A percentile compares a stretch with the other conserved stretches of the same genome.
These are phyloP conservation scores for Acrocephalus arundinaceus DNA, from an alignment of 2,113 vertebrate species.

Conservation along the genomic window DNA sequence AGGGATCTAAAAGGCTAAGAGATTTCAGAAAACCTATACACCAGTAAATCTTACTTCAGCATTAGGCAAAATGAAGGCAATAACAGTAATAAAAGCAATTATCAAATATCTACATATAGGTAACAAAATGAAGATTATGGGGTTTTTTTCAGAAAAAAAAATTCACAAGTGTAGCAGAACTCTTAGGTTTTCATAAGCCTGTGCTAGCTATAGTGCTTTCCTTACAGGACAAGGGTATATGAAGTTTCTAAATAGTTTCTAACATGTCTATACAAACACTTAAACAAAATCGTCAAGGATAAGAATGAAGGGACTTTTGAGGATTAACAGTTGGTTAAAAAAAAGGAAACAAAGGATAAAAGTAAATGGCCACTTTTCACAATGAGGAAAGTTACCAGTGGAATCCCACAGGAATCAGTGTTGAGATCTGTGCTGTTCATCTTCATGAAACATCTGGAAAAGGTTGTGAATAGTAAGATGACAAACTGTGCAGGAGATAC, in stretches of 20 bases:
- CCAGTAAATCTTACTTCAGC: background rate
- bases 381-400: slow-evolving; percentile 14
- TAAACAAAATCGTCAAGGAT: background rate
- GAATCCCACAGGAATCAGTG: slow-evolving; percentile 7
- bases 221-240: background rate
- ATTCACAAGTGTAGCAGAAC: background rate
- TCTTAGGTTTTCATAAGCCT: background rate
- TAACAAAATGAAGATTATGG: background rate
- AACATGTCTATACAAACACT: background rate
- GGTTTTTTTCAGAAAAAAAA: background rate
- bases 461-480: background rate
- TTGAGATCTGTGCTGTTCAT: background rate
- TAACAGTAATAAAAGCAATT: background rate
- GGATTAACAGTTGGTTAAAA: background rate
- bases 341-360: slow-evolving; percentile 6
- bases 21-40: background rate
- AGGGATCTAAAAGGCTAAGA: background rate
- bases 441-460: slow-evolving; percentile 21
- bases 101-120: background rate
- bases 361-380: slow-evolving; percentile 1
- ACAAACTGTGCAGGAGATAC: background rate
- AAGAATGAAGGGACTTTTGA: background rate
- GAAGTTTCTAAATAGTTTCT: background rate
- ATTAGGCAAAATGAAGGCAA: background rate
- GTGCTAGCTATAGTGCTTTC: background rate